Evolutionary conservation across 2,113 vertebrate genomes (phyloP).

Genomic region (human (Homo sapiens)): GRCh38 chr6:130253001-130253500

Average conservation of each 20-base stretch:
- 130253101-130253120: not conserved
- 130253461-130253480: not conserved
- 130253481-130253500: not conserved
- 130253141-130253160: not conserved
- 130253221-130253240: not conserved
- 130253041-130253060: conserved; percentile 95
- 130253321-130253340: not conserved
- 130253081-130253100: not conserved
- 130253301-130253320: not conserved
- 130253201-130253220: not conserved
- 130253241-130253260: not conserved
- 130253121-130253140: not conserved
- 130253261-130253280: not conserved
- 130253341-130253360: not conserved
- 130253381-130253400: not conserved
- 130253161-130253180: not conserved
- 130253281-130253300: not conserved
- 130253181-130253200: not conserved
- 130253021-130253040: conserved; percentile 93
- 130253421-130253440: not conserved
- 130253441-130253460: not conserved
- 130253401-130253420: not conserved
- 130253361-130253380: not conserved
- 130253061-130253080: conserved; percentile 93
- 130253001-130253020: conserved; percentile 97